Conservation (phyloP, 92 coral and sea anemone genomes). For the Paramuricea clavata region DNA sequence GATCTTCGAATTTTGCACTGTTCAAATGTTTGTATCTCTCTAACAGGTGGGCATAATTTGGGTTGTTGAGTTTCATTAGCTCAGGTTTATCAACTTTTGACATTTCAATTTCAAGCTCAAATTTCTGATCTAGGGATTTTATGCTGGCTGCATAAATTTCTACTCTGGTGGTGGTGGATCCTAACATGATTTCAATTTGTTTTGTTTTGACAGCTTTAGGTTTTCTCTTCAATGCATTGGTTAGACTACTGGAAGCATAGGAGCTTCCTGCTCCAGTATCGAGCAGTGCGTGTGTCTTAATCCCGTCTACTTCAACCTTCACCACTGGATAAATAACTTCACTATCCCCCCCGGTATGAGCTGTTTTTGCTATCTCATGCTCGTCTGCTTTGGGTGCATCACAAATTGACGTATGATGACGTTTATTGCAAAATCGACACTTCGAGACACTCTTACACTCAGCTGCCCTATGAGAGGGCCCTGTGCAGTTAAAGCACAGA, state of each 20-base stretch:
- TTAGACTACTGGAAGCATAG: slow-evolving; percentile 62
- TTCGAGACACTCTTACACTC: slow-evolving; percentile 37
- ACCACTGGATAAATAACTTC: slow-evolving; percentile 59
- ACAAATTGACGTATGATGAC: slow-evolving; percentile 6
- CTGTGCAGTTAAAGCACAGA: slow-evolving; percentile 61
- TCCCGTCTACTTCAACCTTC: slow-evolving; percentile 54
- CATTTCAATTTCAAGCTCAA: slow-evolving; percentile 52
- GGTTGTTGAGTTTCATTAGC: slow-evolving; percentile 44
- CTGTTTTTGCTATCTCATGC: slow-evolving; percentile 15
- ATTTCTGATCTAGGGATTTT: slow-evolving; percentile 35
- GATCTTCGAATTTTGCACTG: slow-evolving; percentile 53
- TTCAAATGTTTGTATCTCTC: slow-evolving; percentile 59
- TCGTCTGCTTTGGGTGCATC: no score
- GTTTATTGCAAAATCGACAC: slow-evolving; percentile 2
- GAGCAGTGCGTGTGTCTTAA: slow-evolving; percentile 59
- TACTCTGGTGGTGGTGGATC: slow-evolving; percentile 33
- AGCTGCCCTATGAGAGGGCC: slow-evolving; percentile 28
- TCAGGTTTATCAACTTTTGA: slow-evolving; percentile 53
- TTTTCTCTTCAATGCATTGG: slow-evolving; percentile 46
- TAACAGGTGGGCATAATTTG: no score
- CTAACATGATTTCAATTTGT: slow-evolving; percentile 12
- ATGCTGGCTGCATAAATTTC: slow-evolving; percentile 55
- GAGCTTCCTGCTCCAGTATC: slow-evolving; percentile 70
- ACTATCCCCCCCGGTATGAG: slow-evolving; percentile 26
- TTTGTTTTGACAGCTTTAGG: slow-evolving; percentile 29